Conservation (phyloP, 1,140 invertebrate genomes). For the Leptinotarsa undecemlineata region DNA sequence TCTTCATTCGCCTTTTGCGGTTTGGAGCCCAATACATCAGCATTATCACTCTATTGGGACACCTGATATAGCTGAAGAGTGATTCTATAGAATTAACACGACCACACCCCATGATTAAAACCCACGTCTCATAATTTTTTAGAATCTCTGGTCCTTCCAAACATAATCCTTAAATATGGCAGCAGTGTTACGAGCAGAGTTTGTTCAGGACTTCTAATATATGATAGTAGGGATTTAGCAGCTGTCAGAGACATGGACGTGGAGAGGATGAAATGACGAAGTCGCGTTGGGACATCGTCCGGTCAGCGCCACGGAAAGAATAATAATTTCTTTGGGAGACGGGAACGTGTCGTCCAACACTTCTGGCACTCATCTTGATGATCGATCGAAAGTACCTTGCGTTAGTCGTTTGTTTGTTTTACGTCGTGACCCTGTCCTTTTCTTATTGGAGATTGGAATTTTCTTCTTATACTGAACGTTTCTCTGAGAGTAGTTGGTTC, state of each 20-base stretch:
- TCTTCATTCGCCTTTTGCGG: too few species aligned
- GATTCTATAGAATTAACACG: too few species aligned
- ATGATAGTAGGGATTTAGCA: slow-evolving; percentile 3
- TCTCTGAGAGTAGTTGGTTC: too few species aligned
- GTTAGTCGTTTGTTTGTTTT: not conserved
- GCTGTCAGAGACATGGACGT: not conserved
- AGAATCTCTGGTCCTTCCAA: too few species aligned
- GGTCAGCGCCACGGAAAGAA: not conserved
- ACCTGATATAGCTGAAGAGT: too few species aligned
- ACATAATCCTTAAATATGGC: not conserved
- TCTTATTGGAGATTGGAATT: too few species aligned
- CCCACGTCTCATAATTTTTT: too few species aligned
- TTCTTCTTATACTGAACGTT: too few species aligned
- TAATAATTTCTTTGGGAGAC: not conserved
- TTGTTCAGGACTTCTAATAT: slow-evolving; percentile 6
- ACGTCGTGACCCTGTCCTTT: too few species aligned
- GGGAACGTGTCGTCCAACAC: not conserved
- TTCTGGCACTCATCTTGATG: not conserved
- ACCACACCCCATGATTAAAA: too few species aligned
- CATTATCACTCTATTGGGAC: too few species aligned
- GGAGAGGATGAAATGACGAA: not conserved
- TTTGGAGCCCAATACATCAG: too few species aligned
- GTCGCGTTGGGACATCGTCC: not conserved
- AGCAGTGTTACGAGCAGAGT: not conserved
- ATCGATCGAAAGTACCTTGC: not conserved